phyloP scores from a whole-genome alignment of 2,113 vertebrate genomes.

The Perca flavescens region DNA sequence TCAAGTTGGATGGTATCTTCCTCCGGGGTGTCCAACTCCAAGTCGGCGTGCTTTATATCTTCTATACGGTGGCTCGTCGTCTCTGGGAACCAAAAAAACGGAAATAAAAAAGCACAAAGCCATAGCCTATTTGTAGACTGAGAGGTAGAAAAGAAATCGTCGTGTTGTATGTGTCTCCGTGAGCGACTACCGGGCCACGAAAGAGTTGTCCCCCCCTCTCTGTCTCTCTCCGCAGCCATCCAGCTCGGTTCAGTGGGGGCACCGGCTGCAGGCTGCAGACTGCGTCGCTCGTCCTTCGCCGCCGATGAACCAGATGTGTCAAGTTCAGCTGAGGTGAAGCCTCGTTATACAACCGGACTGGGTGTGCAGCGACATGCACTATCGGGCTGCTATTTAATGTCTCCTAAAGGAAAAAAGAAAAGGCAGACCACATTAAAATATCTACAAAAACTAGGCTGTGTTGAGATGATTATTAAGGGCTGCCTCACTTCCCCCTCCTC shows the following conservation, averaged over 20 bases:
- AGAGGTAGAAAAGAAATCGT: background rate
- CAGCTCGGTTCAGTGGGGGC: constrained; percentile 72
- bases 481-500: constrained; percentile 31
- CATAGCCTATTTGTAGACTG: constrained; percentile 12
- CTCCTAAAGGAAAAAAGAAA: constrained; percentile 30
- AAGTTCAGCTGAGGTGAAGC: constrained; percentile 87
- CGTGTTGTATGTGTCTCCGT: background rate
- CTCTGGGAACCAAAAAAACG: constrained; percentile 20
- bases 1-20: constrained; percentile 66
- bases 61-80: constrained; percentile 40
- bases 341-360: constrained; percentile 78
- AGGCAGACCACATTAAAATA: constrained; percentile 45
- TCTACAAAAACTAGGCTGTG: constrained; percentile 37
- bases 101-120: constrained; percentile 15
- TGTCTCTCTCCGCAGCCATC: constrained; percentile 46
- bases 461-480: constrained; percentile 55
- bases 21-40: constrained; percentile 58
- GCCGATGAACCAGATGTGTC: constrained; percentile 76
- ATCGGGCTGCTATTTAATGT: constrained; percentile 41
- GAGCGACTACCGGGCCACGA: background rate
- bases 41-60: constrained; percentile 60
- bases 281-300: constrained; percentile 59
- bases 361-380: constrained; percentile 30
- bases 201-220: constrained; percentile 14
- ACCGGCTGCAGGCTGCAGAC: constrained; percentile 56